Conservation (phyloP, 2,888 invertebrate species). For the Hypsopygia costalis region DNA sequence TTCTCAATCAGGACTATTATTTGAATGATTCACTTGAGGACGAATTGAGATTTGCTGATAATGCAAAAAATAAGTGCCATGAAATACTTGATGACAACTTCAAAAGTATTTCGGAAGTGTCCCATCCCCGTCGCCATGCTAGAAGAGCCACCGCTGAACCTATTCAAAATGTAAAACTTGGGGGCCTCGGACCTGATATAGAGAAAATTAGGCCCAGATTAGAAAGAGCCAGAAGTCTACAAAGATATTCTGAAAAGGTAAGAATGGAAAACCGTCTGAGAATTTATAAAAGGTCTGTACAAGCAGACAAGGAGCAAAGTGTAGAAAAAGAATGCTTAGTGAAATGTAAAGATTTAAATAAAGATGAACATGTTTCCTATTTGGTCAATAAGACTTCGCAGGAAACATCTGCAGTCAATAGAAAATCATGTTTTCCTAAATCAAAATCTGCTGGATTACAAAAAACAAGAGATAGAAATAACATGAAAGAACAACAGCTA, state of each 20-base stretch:
- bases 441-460: slow-evolving; percentile 43
- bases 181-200: slow-evolving; percentile 66
- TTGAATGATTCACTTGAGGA: slow-evolving; percentile 50
- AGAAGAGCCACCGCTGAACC: slow-evolving; percentile 45
- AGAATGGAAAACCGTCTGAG: slow-evolving; percentile 67
- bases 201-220: slow-evolving; percentile 64
- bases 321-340: slow-evolving; percentile 27
- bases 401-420: slow-evolving; percentile 28
- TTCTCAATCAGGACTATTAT: slow-evolving; percentile 46
- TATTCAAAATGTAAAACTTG: slow-evolving; percentile 50
- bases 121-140: slow-evolving; percentile 40
- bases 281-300: slow-evolving; percentile 59
- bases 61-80: slow-evolving; percentile 30
- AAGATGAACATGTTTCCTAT: slow-evolving; percentile 40
- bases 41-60: slow-evolving; percentile 31
- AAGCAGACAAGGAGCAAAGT: slow-evolving; percentile 44
- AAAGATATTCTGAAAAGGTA: slow-evolving; percentile 71
- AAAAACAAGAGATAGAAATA: slow-evolving; percentile 23
- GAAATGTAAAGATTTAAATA: slow-evolving; percentile 24
- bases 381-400: slow-evolving; percentile 49
- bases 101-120: slow-evolving; percentile 61
- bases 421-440: slow-evolving; percentile 31
- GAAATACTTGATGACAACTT: slow-evolving; percentile 42
- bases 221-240: slow-evolving; percentile 68
- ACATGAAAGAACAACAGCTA: slow-evolving; percentile 11